Conservation (phyloP, 1,140 invertebrate species). For the Apolygus lucorum region DNA sequence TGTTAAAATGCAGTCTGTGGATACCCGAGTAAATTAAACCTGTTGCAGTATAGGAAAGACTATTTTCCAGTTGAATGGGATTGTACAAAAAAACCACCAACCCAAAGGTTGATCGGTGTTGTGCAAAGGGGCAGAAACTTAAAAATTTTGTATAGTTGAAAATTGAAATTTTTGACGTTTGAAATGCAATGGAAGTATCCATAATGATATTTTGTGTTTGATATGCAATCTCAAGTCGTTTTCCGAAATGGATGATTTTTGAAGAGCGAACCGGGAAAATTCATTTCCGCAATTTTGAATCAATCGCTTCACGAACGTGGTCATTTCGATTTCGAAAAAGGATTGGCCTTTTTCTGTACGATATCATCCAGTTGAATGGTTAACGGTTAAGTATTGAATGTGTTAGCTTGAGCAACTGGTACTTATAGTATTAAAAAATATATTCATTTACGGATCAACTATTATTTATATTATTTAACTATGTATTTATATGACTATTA, state of each 20-base stretch:
- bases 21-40: conserved; percentile 30
- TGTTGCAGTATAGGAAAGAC: conserved; percentile 28
- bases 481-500: conserved; percentile 18
- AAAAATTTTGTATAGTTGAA: too few species aligned
- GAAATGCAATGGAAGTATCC: too few species aligned
- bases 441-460: conserved; percentile 17
- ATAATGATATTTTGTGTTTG: too few species aligned
- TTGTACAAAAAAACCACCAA: conserved; percentile 11
- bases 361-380: background rate
- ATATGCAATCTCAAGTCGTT: too few species aligned
- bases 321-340: background rate
- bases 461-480: conserved; percentile 19
- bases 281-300: too few species aligned
- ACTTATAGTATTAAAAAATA: conserved; percentile 9
- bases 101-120: background rate
- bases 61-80: conserved; percentile 23
- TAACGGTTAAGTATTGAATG: conserved; percentile 2
- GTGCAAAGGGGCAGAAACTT: background rate
- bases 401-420: conserved; percentile 26
- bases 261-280: too few species aligned
- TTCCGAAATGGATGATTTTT: too few species aligned
- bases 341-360: conserved; percentile 8
- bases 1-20: conserved; percentile 26
- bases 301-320: too few species aligned
- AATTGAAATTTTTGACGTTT: too few species aligned